Evolutionary conservation across 2,797 vertebrate species (phyloP).

Genomic region (Lacerta agilis): DNA sequence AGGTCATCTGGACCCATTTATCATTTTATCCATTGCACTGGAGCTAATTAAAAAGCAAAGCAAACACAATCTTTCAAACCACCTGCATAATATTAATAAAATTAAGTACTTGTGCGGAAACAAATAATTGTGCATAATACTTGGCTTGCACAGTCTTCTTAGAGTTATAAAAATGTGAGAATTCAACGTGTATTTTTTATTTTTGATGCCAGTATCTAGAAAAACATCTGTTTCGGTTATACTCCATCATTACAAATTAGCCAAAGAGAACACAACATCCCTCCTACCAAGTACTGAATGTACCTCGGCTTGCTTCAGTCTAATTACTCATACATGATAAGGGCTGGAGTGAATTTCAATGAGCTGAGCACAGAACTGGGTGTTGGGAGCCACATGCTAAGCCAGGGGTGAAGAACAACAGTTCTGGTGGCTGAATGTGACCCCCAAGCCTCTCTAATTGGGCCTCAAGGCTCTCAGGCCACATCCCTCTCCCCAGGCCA

Average conservation of each 20-base stretch:
- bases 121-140: slow-evolving; percentile 58
- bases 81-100: slow-evolving; percentile 65
- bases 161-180: slow-evolving; percentile 66
- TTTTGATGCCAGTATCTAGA: slow-evolving; percentile 60
- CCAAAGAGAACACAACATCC: slow-evolving; percentile 58
- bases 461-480: no score
- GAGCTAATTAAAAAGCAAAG: slow-evolving; percentile 39
- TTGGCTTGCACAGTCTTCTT: slow-evolving; percentile 58
- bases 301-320: slow-evolving; percentile 45
- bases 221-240: slow-evolving; percentile 67
- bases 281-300: slow-evolving; percentile 49
- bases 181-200: slow-evolving; percentile 51
- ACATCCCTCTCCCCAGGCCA: no score
- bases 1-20: slow-evolving; percentile 56
- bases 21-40: slow-evolving; percentile 50
- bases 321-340: slow-evolving; percentile 46
- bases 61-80: slow-evolving; percentile 51
- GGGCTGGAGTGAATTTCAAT: not conserved
- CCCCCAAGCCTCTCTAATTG: no score
- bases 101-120: slow-evolving; percentile 62
- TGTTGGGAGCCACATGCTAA: not conserved
- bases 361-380: not conserved
- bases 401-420: not conserved
- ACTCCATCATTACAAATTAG: slow-evolving; percentile 42
- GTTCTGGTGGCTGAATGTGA: no score